Percentiles rank a stretch among this genome's conserved stretches.
Evolutionary conservation across 2,888 invertebrate genomes (phyloP).

Genomic region (Andrena hattorfiana): DNA sequence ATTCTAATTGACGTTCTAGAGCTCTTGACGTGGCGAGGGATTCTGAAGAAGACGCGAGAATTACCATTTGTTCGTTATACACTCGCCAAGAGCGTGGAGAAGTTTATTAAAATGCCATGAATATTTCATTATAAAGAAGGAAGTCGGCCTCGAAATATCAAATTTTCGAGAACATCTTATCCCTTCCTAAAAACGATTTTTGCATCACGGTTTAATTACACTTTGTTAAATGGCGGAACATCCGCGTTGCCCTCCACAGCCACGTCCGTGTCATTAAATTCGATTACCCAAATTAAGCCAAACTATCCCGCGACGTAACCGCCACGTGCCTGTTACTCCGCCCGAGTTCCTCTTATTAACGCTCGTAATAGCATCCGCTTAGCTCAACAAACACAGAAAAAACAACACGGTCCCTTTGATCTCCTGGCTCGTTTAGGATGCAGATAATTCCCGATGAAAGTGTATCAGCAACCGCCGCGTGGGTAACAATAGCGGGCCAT

Average conservation of each 20-base stretch:
- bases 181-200: neutral
- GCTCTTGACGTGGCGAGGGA: constrained; percentile 1
- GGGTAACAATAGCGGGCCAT: constrained; percentile 59
- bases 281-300: constrained; percentile 3
- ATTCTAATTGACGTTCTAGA: constrained; percentile 56
- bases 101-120: neutral
- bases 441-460: constrained; percentile 64
- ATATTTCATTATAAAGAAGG: neutral
- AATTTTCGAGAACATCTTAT: neutral
- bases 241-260: neutral
- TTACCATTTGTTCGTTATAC: constrained; percentile 10
- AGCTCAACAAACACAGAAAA: constrained; percentile 53
- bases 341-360: constrained; percentile 25
- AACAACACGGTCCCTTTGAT: constrained; percentile 64
- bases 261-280: neutral
- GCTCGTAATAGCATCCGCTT: constrained; percentile 43
- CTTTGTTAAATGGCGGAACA: too few species aligned
- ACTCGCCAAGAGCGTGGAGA: neutral
- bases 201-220: neutral
- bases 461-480: constrained; percentile 41
- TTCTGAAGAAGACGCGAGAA: constrained; percentile 23
- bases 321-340: neutral
- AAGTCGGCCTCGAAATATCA: neutral
- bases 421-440: constrained; percentile 50
- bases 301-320: neutral